Evolutionary conservation across 2,113 vertebrate genomes (phyloP).

Genomic region (Calidris pygmaea): DNA sequence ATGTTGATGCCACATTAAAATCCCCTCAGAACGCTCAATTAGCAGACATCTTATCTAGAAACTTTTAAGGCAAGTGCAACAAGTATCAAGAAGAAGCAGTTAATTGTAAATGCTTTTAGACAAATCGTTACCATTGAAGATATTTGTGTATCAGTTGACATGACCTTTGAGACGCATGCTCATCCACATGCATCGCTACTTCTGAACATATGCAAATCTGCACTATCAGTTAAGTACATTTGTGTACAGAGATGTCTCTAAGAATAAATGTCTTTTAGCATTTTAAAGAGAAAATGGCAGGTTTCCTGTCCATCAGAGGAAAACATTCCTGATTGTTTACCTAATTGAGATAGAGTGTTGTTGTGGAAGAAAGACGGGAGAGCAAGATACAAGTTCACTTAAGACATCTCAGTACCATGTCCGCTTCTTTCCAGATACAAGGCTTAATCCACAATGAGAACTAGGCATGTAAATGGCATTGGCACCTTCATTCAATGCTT

Average conservation of each 20-base stretch:
- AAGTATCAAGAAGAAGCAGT: background rate
- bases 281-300: conserved; percentile 18
- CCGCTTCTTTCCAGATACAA: background rate
- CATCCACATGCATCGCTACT: background rate
- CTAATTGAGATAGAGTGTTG: background rate
- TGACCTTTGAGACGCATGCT: background rate
- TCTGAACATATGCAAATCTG: background rate
- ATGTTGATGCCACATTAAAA: background rate
- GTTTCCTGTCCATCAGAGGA: background rate
- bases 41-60: background rate
- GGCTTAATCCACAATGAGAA: background rate
- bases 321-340: background rate
- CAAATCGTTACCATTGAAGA: background rate
- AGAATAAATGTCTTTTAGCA: background rate
- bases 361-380: background rate
- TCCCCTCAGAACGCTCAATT: background rate
- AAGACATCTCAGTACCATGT: background rate
- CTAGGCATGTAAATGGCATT: background rate
- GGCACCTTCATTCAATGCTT: background rate
- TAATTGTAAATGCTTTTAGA: conserved; percentile 12
- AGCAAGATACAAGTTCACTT: background rate
- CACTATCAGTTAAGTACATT: background rate
- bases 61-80: background rate
- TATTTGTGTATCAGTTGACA: background rate
- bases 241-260: background rate